Evolutionary conservation across 2,888 invertebrate genomes (phyloP).

Genomic region (Trachelus troglodyta): DNA sequence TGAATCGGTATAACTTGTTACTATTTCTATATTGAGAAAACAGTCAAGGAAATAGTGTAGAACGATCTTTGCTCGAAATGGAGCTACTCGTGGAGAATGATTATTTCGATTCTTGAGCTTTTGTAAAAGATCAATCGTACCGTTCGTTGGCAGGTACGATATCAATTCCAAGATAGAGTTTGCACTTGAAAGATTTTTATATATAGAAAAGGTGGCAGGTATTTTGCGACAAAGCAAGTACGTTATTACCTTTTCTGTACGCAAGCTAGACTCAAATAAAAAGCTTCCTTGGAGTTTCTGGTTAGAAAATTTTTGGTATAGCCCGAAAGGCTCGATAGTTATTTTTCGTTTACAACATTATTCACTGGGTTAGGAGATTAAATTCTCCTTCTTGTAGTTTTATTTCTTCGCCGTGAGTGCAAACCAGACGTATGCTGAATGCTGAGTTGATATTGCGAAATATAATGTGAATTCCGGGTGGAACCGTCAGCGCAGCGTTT

Average conservation of each 20-base stretch:
- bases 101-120: neutral
- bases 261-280: neutral
- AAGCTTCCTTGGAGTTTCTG: neutral
- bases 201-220: neutral
- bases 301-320: neutral
- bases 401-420: neutral
- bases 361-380: neutral
- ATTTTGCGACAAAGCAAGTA: neutral
- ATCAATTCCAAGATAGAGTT: neutral
- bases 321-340: neutral
- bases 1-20: neutral
- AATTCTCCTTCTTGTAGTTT: neutral
- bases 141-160: neutral
- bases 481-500: neutral
- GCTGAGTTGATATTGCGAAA: neutral
- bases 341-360: neutral
- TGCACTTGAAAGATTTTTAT: neutral
- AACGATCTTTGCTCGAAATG: neutral
- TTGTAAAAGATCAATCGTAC: neutral
- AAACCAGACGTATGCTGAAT: neutral
- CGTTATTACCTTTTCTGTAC: neutral
- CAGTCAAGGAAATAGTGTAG: neutral
- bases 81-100: neutral
- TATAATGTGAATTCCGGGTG: neutral
- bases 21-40: neutral